Base-by-base conservation (phyloP, 2,888 invertebrate genomes). In the Apodemia zela region DNA sequence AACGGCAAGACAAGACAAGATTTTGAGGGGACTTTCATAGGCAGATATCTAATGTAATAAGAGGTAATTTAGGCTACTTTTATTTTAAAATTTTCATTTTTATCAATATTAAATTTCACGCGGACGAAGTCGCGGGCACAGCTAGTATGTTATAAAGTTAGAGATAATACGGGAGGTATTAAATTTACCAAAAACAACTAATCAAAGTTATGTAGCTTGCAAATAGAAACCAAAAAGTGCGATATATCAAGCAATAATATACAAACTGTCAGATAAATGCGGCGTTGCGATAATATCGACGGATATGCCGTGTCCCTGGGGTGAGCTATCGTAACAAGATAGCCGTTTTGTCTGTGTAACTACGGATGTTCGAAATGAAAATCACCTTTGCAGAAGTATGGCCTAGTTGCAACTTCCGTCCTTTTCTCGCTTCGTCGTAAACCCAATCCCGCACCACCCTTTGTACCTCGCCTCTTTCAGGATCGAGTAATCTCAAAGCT, bases 401-500 rank as follows among this genome's bases (percentile, higher is more conserved):
- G 67, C 93, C 93, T 70, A 94, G 82, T 76, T 94, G 94, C 57
- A 93, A 82, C 73, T 94, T 94, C 75, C 85, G 90, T 65, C 94
- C 93, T 74, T 94, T 93, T 62, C 95, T 93, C 67, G 94, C 93
- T 75, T 96, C 96, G 59, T 95, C 95, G 72, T 94, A 93, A 66
- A 95, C 95, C 97, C 97, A 97, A 73, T 96, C 95, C 69, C 95
- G 93, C 61, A 97, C 94, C 38, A 96, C 95, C 76, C 94, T 94
- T 77, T 95, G 94, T 33, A 97, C 95, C 74, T 96, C 95, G n/a
- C 95, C 93, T 70, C 95, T 94, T 68, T 95, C 94, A 29, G 97
- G 97, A 84, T 98, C 97, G 58, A 98, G 95, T 71, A 99, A 89
- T 71, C 98, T 94, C 79, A 98, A 95, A 6, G 98, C 97, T 1